Evolutionary conservation across 1,140 invertebrate species (phyloP).

Genomic region (Pantala flavescens): DNA sequence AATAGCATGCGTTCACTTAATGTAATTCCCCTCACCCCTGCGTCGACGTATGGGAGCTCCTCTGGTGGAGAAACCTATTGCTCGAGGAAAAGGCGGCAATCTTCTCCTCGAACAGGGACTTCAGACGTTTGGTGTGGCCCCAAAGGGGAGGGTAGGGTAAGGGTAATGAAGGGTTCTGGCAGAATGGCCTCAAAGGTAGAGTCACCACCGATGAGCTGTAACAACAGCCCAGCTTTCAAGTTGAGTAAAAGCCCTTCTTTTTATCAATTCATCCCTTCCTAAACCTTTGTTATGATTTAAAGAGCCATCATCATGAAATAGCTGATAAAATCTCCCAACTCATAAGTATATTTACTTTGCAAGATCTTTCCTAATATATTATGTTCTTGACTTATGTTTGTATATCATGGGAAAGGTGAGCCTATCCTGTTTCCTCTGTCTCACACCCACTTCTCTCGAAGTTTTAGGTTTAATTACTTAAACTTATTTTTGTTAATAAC

Average conservation of each 20-base stretch:
- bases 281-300: too few relatives aligned
- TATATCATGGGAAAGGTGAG: too few relatives aligned
- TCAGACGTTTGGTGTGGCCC: neutral
- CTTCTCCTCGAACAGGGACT: neutral
- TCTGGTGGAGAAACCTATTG: neutral
- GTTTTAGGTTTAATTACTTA: too few relatives aligned
- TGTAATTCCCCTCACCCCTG: neutral
- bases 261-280: too few relatives aligned
- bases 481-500: too few relatives aligned
- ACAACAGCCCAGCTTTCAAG: neutral
- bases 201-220: neutral
- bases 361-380: too few relatives aligned
- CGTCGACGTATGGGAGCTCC: neutral
- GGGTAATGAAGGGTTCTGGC: neutral
- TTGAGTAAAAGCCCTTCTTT: neutral
- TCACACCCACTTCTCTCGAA: too few relatives aligned
- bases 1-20: neutral
- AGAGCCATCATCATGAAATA: too few relatives aligned
- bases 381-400: too few relatives aligned
- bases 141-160: neutral
- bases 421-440: too few relatives aligned
- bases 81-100: neutral
- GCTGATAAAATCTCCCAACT: too few relatives aligned
- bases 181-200: neutral
- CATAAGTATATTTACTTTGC: too few relatives aligned